phyloP scores from a whole-genome alignment of 2,888 invertebrate genomes.

The Cephus spinipes region DNA sequence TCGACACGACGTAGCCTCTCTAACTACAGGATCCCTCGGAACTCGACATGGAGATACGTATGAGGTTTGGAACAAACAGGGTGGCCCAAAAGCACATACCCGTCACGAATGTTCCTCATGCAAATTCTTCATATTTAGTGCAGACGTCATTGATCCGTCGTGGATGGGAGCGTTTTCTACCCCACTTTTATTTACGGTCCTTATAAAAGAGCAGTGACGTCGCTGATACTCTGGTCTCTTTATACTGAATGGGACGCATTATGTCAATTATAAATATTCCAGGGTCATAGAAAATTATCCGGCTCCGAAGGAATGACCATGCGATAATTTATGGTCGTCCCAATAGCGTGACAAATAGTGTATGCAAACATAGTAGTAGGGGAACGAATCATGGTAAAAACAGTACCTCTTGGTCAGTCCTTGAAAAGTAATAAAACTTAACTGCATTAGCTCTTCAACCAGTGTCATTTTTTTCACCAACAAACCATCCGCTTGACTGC shows the following conservation, averaged over 20 bases:
- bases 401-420: conserved; percentile 33
- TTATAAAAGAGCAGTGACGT: neutral
- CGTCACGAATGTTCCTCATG: neutral
- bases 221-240: neutral
- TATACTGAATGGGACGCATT: neutral
- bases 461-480: conserved; percentile 37
- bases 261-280: neutral
- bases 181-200: neutral
- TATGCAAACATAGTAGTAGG: conserved; percentile 58
- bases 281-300: neutral
- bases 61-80: conserved; percentile 8
- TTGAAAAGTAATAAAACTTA: conserved; percentile 59
- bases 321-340: conserved; percentile 57
- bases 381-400: conserved; percentile 54
- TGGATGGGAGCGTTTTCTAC: neutral
- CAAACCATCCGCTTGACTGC: conserved; percentile 29
- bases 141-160: neutral
- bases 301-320: conserved; percentile 10
- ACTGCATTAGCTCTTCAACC: conserved; percentile 38
- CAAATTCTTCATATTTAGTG: neutral
- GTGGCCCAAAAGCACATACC: neutral
- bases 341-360: conserved; percentile 62
- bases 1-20: conserved; percentile 8
- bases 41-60: neutral
- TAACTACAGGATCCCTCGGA: conserved; percentile 2